These are phyloP conservation scores for Bilobella aurantiaca DNA, from an alignment of 1,140 invertebrate species.

Conservation along the genomic window DNA sequence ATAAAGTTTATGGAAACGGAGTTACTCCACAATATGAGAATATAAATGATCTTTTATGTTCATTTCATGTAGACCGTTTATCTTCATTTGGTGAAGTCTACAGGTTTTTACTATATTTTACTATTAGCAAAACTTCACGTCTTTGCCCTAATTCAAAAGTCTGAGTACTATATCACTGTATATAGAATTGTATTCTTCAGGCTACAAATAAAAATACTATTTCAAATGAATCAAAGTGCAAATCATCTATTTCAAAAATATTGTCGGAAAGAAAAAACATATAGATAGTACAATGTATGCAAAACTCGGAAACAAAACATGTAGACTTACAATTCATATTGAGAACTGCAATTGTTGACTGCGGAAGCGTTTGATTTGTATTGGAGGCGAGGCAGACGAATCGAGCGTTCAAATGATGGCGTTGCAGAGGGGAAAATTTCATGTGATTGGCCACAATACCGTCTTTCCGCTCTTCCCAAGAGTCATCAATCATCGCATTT, in stretches of 20 bases:
- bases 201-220: too few species aligned
- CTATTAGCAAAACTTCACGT: too few species aligned
- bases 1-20: too few species aligned
- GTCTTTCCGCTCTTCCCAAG: conserved; percentile 41
- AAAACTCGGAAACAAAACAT: neutral
- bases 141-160: too few species aligned
- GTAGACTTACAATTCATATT: conserved; percentile 69
- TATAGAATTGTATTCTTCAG: too few species aligned
- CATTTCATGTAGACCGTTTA: too few species aligned
- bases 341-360: conserved; percentile 61
- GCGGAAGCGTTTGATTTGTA: conserved; percentile 64
- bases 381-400: conserved; percentile 75
- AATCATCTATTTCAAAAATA: neutral
- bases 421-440: conserved; percentile 58
- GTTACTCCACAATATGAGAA: too few species aligned
- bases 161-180: too few species aligned
- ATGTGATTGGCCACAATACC: conserved; percentile 65
- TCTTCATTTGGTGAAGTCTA: too few species aligned
- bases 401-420: conserved; percentile 63
- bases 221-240: neutral
- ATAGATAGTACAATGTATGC: too few species aligned
- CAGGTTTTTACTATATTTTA: too few species aligned
- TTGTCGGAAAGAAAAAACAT: neutral
- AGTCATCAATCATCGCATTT: conserved; percentile 68
- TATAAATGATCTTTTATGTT: too few species aligned